Conservation (phyloP, 2,888 invertebrate genomes). For the Cryptosula pallasiana region DNA sequence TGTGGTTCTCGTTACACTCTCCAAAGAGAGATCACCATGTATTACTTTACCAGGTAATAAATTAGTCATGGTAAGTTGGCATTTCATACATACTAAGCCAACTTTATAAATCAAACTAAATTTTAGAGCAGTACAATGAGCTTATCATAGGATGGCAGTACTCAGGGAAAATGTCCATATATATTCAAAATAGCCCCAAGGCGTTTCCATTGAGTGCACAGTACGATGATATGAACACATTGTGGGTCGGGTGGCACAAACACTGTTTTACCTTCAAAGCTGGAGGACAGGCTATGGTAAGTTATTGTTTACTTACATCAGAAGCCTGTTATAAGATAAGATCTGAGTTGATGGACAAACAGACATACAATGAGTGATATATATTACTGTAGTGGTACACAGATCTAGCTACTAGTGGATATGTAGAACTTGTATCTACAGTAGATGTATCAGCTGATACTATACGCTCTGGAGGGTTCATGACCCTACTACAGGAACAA, state of each 20-base stretch:
- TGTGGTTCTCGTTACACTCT: too few relatives aligned
- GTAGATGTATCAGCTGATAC: background rate
- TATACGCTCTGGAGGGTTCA: background rate
- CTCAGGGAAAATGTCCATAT: background rate
- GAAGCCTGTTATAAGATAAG: too few relatives aligned
- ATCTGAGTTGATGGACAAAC: too few relatives aligned
- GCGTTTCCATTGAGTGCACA: background rate
- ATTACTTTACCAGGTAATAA: too few relatives aligned
- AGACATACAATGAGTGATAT: too few relatives aligned
- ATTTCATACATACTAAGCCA: background rate
- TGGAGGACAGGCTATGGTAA: background rate
- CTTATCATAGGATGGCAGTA: background rate
- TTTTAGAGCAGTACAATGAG: background rate
- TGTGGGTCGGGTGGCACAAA: background rate
- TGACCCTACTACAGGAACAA: background rate
- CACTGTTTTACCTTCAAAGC: background rate
- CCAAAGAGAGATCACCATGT: too few relatives aligned
- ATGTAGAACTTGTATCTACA: background rate
- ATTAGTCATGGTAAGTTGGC: background rate
- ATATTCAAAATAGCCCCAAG: background rate
- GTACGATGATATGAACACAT: background rate
- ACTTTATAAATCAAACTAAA: background rate
- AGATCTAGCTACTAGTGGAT: background rate
- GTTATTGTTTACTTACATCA: too few relatives aligned
- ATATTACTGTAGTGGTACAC: background rate